phyloP scores from a whole-genome alignment of 2,797 vertebrate species.

The Centropyge bicolor region DNA sequence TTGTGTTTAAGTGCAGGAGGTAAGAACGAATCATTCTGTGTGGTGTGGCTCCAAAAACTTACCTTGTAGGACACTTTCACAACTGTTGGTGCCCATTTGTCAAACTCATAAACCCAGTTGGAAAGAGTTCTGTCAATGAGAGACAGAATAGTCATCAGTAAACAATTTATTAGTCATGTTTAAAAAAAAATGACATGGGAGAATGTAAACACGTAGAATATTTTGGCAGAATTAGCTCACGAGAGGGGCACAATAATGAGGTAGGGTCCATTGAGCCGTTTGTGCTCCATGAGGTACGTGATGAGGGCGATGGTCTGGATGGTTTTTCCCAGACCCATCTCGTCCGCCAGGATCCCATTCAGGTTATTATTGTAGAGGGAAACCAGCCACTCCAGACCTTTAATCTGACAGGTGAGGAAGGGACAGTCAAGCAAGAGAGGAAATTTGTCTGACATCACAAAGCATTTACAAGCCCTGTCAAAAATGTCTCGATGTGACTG shows the following conservation, averaged over 20 bases:
- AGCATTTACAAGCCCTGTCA: background rate
- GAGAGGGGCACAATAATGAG: conserved; percentile 98
- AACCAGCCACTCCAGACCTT: conserved; percentile 96
- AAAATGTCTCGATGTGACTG: background rate
- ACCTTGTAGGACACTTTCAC: conserved; percentile 99
- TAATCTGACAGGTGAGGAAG: conserved; percentile 83
- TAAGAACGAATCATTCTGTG: background rate
- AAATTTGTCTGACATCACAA: background rate
- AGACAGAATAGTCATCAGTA: background rate
- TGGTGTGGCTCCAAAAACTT: conserved; percentile 29
- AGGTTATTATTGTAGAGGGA: conserved; percentile 98
- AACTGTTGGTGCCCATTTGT: conserved; percentile 97
- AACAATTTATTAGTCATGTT: background rate
- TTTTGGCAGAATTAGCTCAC: conserved; percentile 76
- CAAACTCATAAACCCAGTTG: conserved; percentile 98
- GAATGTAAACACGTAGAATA: background rate
- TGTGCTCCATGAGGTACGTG: conserved; percentile 98
- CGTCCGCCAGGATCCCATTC: conserved; percentile 95
- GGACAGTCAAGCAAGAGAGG: background rate
- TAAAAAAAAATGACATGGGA: background rate
- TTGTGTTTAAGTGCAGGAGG: background rate
- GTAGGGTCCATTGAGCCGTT: conserved; percentile 96
- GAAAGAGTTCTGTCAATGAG: conserved; percentile 90
- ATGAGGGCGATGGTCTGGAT: conserved; percentile 99
- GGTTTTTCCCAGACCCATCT: conserved; percentile 97